Percentiles rank a stretch among this genome's conserved stretches.
These are phyloP conservation scores for Triplophysa dalaica DNA, from an alignment of 2,113 vertebrate species.

Conservation along the genomic window DNA sequence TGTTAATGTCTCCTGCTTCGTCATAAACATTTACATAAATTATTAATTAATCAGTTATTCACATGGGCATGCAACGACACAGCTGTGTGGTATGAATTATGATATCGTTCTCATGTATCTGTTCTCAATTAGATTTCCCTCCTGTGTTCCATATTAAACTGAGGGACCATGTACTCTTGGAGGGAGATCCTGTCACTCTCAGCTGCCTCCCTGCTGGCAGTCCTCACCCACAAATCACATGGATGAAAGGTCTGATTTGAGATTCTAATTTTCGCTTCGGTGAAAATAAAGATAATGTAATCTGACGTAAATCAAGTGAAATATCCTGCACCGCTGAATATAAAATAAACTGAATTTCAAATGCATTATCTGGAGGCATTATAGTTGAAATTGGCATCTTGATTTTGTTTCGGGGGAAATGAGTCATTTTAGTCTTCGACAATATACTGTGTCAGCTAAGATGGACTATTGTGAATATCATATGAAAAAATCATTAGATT, in stretches of 20 bases:
- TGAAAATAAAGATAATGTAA: conserved; percentile 6
- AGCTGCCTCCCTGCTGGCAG: conserved; percentile 93
- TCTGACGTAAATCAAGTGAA: neutral
- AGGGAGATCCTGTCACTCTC: conserved; percentile 92
- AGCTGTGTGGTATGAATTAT: neutral
- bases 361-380: neutral
- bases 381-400: too few species aligned
- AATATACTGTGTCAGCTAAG: neutral
- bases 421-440: too few species aligned
- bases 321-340: neutral
- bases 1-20: neutral
- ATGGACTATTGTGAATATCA: neutral
- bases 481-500: too few species aligned
- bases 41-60: conserved; percentile 19
- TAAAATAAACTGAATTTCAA: neutral
- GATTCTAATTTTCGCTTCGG: neutral
- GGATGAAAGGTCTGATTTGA: conserved; percentile 86
- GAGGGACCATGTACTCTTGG: conserved; percentile 93
- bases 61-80: neutral
- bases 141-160: conserved; percentile 97
- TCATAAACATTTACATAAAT: conserved; percentile 13
- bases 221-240: conserved; percentile 86
- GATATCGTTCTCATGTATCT: conserved; percentile 23
- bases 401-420: neutral
- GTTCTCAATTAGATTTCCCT: conserved; percentile 83